Evolutionary conservation across 2,113 vertebrate genomes (phyloP).

Genomic region (Rana temporaria): DNA sequence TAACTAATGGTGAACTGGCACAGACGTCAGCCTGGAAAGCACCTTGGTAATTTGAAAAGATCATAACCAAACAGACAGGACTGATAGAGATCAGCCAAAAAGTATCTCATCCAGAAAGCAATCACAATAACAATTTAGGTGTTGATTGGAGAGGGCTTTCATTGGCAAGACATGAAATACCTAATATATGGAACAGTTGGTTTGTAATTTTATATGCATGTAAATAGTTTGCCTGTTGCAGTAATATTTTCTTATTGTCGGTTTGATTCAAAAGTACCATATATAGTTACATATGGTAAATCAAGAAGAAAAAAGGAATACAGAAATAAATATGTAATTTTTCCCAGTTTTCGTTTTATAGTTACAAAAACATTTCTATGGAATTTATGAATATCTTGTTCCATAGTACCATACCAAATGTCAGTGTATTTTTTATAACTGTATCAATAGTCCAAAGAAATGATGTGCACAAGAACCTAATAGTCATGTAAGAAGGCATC

Average conservation of each 20-base stretch:
- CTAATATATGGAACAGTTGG: background rate
- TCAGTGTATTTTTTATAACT: too few relatives aligned
- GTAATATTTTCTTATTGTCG: background rate
- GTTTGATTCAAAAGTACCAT: background rate
- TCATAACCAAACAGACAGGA: conserved; percentile 35
- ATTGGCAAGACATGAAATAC: conserved; percentile 6
- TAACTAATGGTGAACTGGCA: conserved; percentile 26
- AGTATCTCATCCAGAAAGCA: conserved; percentile 28
- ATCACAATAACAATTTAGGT: conserved; percentile 41
- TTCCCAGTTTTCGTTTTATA: too few relatives aligned
- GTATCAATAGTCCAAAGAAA: too few relatives aligned
- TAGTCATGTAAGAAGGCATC: too few relatives aligned
- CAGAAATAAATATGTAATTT: background rate
- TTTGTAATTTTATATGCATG: conserved; percentile 2
- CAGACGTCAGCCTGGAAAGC: background rate
- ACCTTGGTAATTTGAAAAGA: conserved; percentile 31
- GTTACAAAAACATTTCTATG: too few relatives aligned
- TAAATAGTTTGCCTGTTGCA: background rate
- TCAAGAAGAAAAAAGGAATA: background rate
- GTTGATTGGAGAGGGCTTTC: conserved; percentile 29
- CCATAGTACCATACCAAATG: too few relatives aligned
- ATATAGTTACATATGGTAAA: too few relatives aligned
- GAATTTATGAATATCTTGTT: too few relatives aligned
- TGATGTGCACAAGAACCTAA: too few relatives aligned
- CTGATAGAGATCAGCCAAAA: conserved; percentile 16